Percentiles rank a stretch among this genome's conserved stretches.
Conservation (phyloP, 2,797 vertebrate species). For the Myripristis murdjan region DNA sequence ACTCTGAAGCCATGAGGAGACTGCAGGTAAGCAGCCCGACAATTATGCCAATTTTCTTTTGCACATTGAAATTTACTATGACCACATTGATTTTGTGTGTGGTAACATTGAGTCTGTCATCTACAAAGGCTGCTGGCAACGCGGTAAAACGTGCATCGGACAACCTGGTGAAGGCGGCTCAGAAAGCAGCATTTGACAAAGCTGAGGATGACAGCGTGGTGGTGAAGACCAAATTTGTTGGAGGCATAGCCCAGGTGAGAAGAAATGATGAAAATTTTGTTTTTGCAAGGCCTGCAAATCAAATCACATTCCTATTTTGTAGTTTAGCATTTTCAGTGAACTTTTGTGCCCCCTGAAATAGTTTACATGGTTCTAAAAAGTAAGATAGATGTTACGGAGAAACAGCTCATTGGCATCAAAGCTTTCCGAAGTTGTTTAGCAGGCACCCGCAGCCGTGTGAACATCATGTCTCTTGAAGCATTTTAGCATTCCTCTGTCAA, state of each 20-base stretch:
- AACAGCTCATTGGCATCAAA: slow-evolving; percentile 46
- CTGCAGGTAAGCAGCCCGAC: slow-evolving; percentile 89
- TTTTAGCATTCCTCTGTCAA: slow-evolving; percentile 32
- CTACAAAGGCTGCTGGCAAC: slow-evolving; percentile 92
- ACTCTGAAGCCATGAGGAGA: slow-evolving; percentile 97
- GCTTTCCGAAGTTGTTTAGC: slow-evolving; percentile 62
- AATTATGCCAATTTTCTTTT: too few relatives aligned
- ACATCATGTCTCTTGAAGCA: slow-evolving; percentile 39
- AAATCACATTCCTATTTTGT: slow-evolving; percentile 22
- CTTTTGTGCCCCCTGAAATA: slow-evolving; percentile 39
- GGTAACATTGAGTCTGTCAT: slow-evolving; percentile 33
- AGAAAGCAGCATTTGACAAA: slow-evolving; percentile 98
- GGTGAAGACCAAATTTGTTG: slow-evolving; percentile 98
- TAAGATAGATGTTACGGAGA: slow-evolving; percentile 52
- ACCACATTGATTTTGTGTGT: not conserved
- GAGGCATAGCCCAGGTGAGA: slow-evolving; percentile 97
- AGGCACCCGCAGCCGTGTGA: slow-evolving; percentile 56
- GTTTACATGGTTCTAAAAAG: slow-evolving; percentile 17
- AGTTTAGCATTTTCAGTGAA: slow-evolving; percentile 53
- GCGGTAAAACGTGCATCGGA: slow-evolving; percentile 99
- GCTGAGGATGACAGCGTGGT: slow-evolving; percentile 94
- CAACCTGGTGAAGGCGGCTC: slow-evolving; percentile 96
- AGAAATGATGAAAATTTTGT: slow-evolving; percentile 15
- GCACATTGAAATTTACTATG: not conserved
- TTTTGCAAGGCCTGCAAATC: slow-evolving; percentile 7